Evolutionary conservation across 2,888 invertebrate species (phyloP).

Genomic region (Amblyjoppa fuscipennis): DNA sequence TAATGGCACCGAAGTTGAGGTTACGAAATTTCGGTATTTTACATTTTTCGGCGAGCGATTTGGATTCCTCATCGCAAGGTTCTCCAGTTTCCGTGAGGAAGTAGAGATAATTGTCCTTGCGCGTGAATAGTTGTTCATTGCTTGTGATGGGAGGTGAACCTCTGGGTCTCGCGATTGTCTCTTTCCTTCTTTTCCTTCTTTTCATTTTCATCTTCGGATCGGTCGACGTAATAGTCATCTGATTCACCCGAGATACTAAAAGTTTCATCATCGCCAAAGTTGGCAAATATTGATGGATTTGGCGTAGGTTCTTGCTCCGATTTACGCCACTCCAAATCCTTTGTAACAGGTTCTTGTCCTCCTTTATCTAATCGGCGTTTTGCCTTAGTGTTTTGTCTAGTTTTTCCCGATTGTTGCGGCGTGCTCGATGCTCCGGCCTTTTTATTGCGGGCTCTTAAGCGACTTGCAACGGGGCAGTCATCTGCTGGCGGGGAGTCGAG

Average conservation of each 20-base stretch:
- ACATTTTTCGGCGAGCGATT: neutral
- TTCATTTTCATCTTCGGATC: neutral
- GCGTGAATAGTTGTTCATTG: neutral
- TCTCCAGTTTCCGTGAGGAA: neutral
- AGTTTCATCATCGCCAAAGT: neutral
- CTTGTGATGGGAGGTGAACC: neutral
- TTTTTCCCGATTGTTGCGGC: too few species aligned
- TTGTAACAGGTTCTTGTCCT: too few species aligned
- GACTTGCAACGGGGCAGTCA: neutral
- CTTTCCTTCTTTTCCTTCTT: neutral
- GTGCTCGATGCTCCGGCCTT: too few species aligned
- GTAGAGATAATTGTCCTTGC: neutral
- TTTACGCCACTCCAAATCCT: too few species aligned
- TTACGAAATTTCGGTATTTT: neutral
- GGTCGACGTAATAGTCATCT: constrained; percentile 8
- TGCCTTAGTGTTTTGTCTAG: too few species aligned
- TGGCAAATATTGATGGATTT: neutral
- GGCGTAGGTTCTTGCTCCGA: neutral
- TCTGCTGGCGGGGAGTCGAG: neutral
- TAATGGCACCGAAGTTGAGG: neutral
- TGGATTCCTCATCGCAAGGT: neutral
- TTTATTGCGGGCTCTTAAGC: too few species aligned
- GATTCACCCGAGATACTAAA: constrained; percentile 16
- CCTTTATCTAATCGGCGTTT: too few species aligned
- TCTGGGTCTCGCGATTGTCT: too few species aligned